Conservation (phyloP, 1,140 invertebrate species). For the Cherax destructor region DNA sequence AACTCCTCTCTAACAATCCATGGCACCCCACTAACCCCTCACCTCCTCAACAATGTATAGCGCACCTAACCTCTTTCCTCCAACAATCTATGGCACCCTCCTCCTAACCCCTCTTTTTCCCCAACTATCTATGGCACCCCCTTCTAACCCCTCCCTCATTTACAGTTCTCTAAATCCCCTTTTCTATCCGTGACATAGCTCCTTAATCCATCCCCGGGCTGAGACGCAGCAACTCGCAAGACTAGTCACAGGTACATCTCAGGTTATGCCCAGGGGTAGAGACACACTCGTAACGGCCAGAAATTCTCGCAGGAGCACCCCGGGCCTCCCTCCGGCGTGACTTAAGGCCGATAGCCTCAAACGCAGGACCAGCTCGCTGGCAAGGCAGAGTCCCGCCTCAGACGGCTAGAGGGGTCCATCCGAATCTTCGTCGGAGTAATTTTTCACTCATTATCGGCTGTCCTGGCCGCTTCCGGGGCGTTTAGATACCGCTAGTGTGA, state of each 20-base stretch:
- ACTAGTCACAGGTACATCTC: neutral
- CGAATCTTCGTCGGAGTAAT: slow-evolving; percentile 48
- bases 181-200: neutral
- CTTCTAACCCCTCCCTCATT: no score
- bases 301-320: slow-evolving; percentile 26
- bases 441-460: slow-evolving; percentile 21
- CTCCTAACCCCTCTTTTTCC: no score
- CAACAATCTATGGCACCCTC: no score
- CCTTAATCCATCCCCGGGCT: neutral
- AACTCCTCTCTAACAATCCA: no score
- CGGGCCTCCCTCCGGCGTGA: slow-evolving; percentile 46
- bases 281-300: neutral
- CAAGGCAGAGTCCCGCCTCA: slow-evolving; percentile 24
- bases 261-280: neutral
- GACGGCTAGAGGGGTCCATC: slow-evolving; percentile 31
- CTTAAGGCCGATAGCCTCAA: slow-evolving; percentile 67
- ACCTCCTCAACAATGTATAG: no score
- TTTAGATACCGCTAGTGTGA: neutral
- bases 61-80: no score
- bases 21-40: neutral
- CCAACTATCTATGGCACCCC: no score
- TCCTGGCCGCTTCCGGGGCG: neutral
- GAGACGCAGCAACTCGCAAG: no score
- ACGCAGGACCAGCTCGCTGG: slow-evolving; percentile 40
- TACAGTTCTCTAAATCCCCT: no score